Evolutionary conservation across 1,140 invertebrate genomes (phyloP).

Genomic region (Caenorhabditis latens): DNA sequence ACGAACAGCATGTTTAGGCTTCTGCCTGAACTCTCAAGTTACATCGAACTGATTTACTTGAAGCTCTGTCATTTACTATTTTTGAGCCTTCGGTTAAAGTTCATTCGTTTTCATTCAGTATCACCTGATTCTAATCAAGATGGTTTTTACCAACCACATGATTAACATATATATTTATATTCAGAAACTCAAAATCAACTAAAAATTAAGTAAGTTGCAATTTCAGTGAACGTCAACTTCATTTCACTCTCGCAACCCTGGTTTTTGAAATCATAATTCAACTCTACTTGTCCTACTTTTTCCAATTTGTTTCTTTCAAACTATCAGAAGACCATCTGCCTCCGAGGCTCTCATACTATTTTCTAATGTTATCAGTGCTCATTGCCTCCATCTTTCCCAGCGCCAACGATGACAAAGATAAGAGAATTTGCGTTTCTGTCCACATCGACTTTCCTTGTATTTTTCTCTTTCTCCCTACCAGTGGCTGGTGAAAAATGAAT

Average conservation of each 20-base stretch:
- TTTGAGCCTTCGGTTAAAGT: too few species aligned
- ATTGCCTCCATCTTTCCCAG: neutral
- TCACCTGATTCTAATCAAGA: too few species aligned
- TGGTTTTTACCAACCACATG: too few species aligned
- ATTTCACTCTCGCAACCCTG: neutral
- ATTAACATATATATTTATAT: too few species aligned
- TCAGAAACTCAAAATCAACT: too few species aligned
- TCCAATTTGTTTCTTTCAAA: neutral
- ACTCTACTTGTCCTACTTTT: neutral
- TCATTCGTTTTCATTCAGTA: too few species aligned
- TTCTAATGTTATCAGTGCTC: slow-evolving; percentile 3
- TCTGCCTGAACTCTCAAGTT: too few species aligned
- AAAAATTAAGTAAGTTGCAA: too few species aligned
- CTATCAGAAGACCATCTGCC: neutral
- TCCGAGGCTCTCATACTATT: neutral
- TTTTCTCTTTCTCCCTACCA: neutral
- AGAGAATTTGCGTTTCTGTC: neutral
- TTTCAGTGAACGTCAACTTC: too few species aligned
- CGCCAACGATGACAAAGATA: slow-evolving; percentile 41
- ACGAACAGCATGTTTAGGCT: too few species aligned
- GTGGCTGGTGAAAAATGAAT: slow-evolving; percentile 43
- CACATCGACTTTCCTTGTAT: neutral
- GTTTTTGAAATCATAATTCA: neutral
- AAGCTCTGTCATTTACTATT: too few species aligned
- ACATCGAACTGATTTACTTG: too few species aligned